These are phyloP conservation scores for Melanerpes formicivorus DNA, from an alignment of 2,113 vertebrate genomes.

Conservation along the genomic window DNA sequence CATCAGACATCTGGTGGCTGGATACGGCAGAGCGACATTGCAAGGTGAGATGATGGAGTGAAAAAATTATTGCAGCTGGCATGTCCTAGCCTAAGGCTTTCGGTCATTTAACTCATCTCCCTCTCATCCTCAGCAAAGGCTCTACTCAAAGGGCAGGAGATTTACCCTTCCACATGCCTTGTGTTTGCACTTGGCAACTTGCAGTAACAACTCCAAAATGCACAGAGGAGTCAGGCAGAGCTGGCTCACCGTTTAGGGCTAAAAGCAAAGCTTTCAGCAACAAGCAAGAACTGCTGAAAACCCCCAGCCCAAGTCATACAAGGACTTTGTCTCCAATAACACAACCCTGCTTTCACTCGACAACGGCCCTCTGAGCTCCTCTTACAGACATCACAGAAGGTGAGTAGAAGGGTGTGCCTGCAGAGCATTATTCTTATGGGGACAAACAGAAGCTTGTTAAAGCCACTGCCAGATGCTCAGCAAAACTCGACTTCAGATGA, in stretches of 20 bases:
- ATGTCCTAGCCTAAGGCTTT: slow-evolving; percentile 62
- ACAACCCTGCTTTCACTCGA: neutral
- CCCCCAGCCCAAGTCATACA: neutral
- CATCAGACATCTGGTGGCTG: slow-evolving; percentile 77
- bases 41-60: slow-evolving; percentile 81
- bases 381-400: neutral
- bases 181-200: neutral
- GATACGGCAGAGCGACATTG: slow-evolving; percentile 72
- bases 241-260: neutral
- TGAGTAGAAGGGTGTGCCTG: neutral
- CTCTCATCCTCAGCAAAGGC: neutral
- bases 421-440: neutral
- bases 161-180: neutral
- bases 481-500: neutral
- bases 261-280: neutral
- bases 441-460: neutral
- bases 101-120: slow-evolving; percentile 68
- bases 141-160: slow-evolving; percentile 22
- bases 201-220: neutral
- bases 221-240: neutral
- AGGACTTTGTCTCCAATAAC: neutral
- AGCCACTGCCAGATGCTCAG: neutral
- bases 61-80: slow-evolving; percentile 72
- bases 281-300: neutral
- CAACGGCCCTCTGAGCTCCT: neutral